These are phyloP conservation scores for Amblyopsis rosae DNA, from an alignment of 2,113 vertebrate genomes.

Conservation along the genomic window DNA sequence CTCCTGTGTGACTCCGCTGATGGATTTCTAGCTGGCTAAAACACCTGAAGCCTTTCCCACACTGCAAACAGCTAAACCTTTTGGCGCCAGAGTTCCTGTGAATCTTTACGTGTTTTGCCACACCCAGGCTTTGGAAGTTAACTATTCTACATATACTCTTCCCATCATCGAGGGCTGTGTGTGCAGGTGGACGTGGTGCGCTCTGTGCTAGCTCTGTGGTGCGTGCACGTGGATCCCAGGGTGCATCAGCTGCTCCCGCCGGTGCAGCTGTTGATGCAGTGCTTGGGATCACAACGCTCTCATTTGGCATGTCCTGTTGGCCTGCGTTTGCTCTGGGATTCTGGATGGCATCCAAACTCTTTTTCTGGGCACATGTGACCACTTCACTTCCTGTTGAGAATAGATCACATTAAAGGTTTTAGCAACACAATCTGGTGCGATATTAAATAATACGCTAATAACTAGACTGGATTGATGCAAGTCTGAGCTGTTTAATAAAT, in stretches of 20 bases:
- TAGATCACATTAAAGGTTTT: not conserved
- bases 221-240: constrained; percentile 35
- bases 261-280: constrained; percentile 4
- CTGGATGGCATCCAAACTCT: constrained; percentile 28
- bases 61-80: constrained; percentile 72
- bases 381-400: constrained; percentile 49
- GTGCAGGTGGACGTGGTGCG: constrained; percentile 21
- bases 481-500: not conserved
- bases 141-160: constrained; percentile 37
- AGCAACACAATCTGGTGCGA: not conserved
- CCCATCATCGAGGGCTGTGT: constrained; percentile 30
- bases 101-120: constrained; percentile 55
- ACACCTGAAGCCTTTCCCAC: constrained; percentile 76
- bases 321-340: constrained; percentile 29
- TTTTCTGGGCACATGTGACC: constrained; percentile 24
- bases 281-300: constrained; percentile 32
- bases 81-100: constrained; percentile 59
- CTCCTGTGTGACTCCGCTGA: constrained; percentile 78
- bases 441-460: not conserved
- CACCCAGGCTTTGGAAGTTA: constrained; percentile 33
- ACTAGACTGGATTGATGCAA: not conserved
- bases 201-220: not conserved
- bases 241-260: no score
- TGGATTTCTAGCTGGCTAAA: constrained; percentile 79
- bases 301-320: constrained; percentile 32